Conservation (phyloP, 2,113 vertebrate genomes). For the Campylomormyrus numenius region DNA sequence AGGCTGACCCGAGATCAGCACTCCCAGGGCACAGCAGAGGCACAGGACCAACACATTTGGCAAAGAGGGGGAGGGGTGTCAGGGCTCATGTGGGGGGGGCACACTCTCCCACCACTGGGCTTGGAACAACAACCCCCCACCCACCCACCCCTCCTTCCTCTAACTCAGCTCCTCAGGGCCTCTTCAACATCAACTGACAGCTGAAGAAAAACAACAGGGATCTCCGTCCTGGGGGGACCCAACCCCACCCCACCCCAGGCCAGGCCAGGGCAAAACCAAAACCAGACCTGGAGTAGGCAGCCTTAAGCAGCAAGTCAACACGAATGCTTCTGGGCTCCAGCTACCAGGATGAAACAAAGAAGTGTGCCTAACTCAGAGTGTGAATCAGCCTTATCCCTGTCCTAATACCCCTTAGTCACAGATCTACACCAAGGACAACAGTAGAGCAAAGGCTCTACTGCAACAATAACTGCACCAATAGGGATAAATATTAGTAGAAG, state of each 20-base stretch:
- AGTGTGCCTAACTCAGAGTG: neutral
- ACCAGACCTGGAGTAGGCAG: neutral
- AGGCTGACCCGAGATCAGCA: slow-evolving; percentile 31
- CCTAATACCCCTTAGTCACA: neutral
- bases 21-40: slow-evolving; percentile 40
- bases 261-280: neutral
- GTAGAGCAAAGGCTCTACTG: neutral
- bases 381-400: neutral
- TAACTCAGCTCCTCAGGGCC: neutral
- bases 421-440: neutral
- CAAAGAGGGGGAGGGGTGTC: slow-evolving; percentile 21
- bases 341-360: neutral
- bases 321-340: neutral
- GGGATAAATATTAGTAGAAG: neutral
- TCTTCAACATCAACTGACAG: slow-evolving; percentile 15
- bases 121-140: neutral
- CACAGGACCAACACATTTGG: slow-evolving; percentile 38
- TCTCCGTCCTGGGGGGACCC: neutral
- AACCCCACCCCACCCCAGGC: neutral
- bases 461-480: neutral
- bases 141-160: neutral
- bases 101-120: neutral
- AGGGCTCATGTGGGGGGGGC: slow-evolving; percentile 12
- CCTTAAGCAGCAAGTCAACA: neutral
- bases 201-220: slow-evolving; percentile 6